Evolutionary conservation across 2,113 vertebrate species (phyloP).

Genomic region (Nyctibius bracteatus): DNA sequence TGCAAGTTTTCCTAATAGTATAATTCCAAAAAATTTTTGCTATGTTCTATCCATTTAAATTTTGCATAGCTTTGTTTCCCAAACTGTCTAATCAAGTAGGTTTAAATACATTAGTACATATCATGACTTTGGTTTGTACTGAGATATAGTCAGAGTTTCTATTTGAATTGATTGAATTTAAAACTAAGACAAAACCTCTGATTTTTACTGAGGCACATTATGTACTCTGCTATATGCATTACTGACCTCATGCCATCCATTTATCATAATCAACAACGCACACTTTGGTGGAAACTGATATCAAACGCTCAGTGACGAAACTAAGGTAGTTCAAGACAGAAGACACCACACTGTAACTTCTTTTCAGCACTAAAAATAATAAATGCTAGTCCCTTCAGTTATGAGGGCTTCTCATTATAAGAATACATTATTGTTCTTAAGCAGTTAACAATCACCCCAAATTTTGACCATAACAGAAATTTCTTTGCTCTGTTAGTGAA

Average conservation of each 20-base stretch:
- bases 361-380: neutral
- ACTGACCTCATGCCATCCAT: neutral
- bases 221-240: neutral
- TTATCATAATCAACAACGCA: neutral
- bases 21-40: neutral
- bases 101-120: neutral
- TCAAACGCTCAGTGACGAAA: neutral
- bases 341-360: neutral
- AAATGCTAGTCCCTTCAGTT: neutral
- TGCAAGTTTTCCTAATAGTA: neutral
- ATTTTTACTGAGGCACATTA: neutral
- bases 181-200: neutral
- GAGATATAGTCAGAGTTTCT: neutral
- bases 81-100: neutral
- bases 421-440: neutral
- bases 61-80: neutral
- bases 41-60: neutral
- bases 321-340: neutral
- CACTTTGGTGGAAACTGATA: neutral
- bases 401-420: neutral
- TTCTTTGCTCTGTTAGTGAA: neutral
- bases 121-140: neutral
- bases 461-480: neutral
- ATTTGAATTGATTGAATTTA: neutral
- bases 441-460: neutral